Percentiles rank a stretch among this genome's conserved stretches.
These are phyloP conservation scores for Scyliorhinus canicula DNA, from an alignment of 2,797 vertebrate species.

Conservation along the genomic window DNA sequence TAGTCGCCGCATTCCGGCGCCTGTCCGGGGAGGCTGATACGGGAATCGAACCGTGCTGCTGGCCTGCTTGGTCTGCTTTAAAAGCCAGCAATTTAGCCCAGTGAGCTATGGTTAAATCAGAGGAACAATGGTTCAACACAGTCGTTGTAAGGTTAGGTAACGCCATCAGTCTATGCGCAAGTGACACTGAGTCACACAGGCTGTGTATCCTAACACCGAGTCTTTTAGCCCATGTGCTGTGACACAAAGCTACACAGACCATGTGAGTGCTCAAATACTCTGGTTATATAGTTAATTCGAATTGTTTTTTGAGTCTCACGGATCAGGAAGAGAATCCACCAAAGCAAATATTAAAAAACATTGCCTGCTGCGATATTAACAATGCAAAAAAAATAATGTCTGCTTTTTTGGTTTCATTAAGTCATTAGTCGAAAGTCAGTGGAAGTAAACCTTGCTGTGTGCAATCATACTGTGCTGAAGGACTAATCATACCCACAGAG, in stretches of 20 bases:
- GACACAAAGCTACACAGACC: neutral
- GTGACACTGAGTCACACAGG: too few species aligned
- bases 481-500: neutral
- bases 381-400: neutral
- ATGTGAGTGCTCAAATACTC: neutral
- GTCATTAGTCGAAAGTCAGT: slow-evolving; percentile 2
- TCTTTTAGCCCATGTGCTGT: too few species aligned
- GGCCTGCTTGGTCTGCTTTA: too few species aligned
- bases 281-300: neutral
- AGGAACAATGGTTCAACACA: neutral
- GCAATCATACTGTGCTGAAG: neutral
- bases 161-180: too few species aligned
- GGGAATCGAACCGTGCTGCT: too few species aligned
- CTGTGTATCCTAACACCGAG: too few species aligned
- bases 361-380: neutral
- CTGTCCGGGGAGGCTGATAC: too few species aligned
- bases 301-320: neutral
- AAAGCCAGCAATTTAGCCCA: too few species aligned
- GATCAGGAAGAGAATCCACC: neutral
- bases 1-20: too few species aligned
- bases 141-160: neutral
- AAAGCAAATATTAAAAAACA: neutral
- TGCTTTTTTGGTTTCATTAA: neutral
- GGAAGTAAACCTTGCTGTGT: neutral
- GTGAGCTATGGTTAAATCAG: too few species aligned